Evolutionary conservation across 2,888 invertebrate species (phyloP).

Genomic region (Eupithecia subumbrata): DNA sequence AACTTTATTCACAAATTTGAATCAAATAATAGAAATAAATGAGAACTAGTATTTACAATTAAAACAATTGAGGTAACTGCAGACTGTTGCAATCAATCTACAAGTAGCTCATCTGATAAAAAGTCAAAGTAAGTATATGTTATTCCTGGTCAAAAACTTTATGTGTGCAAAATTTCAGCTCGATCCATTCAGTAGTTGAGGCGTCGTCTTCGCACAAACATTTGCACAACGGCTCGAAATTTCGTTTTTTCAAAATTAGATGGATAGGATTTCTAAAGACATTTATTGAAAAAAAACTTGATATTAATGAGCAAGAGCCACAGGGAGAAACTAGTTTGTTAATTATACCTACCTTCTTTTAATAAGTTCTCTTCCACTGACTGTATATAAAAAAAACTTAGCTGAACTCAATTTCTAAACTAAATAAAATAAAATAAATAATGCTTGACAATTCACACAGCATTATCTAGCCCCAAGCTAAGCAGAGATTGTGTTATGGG

Average conservation of each 20-base stretch:
- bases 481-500: too few species aligned
- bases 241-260: not conserved
- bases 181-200: not conserved
- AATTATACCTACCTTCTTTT: not conserved
- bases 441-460: too few species aligned
- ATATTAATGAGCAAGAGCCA: not conserved
- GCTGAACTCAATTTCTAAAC: conserved; percentile 12
- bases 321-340: not conserved
- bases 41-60: too few species aligned
- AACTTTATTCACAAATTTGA: too few species aligned
- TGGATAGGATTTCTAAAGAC: not conserved
- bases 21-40: too few species aligned
- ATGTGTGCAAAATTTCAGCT: not conserved
- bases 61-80: too few species aligned
- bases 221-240: not conserved
- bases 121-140: not conserved
- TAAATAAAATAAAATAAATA: too few species aligned
- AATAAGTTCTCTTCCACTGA: not conserved
- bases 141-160: not conserved
- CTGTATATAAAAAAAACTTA: not conserved
- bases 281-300: not conserved
- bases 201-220: not conserved
- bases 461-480: too few species aligned
- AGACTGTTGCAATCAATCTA: too few species aligned
- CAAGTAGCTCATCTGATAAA: not conserved